These are phyloP conservation scores for Manis crassicaudata DNA, from an alignment of 2,797 vertebrate species.

Conservation along the genomic window DNA sequence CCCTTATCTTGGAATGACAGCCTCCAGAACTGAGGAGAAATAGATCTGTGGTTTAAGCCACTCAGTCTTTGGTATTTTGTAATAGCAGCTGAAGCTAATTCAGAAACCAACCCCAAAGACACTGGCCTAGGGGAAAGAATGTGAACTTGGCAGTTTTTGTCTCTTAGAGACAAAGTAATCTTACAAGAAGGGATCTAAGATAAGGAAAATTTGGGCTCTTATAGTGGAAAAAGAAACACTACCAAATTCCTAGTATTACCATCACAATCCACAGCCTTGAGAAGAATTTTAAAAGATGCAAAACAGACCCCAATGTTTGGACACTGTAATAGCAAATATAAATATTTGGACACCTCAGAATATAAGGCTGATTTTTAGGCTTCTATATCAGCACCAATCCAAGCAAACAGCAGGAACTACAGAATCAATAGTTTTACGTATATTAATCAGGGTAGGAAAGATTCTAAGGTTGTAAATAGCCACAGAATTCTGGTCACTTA, in stretches of 20 bases:
- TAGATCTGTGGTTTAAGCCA: background rate
- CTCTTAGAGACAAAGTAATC: background rate
- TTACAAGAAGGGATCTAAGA: background rate
- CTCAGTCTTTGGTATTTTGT: background rate
- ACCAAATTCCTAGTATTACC: background rate
- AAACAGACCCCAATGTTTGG: background rate
- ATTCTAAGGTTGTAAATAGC: background rate
- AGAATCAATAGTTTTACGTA: background rate
- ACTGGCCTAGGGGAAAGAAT: background rate
- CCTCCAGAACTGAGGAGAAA: background rate
- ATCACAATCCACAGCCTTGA: background rate
- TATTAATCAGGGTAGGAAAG: background rate
- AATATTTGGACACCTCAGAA: background rate
- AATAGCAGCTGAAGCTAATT: background rate
- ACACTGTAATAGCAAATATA: background rate
- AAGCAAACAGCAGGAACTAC: background rate
- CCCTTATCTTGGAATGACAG: background rate
- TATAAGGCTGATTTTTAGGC: background rate
- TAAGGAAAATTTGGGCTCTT: background rate
- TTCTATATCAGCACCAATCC: background rate
- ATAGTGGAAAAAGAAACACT: accelerated
- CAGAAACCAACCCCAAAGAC: background rate
- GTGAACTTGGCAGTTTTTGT: background rate
- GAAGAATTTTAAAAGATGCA: background rate
- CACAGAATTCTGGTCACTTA: background rate